Percentiles rank a stretch among this genome's conserved stretches.
Conservation (phyloP, 2,888 invertebrate species). For the Ernsta delagoae region DNA sequence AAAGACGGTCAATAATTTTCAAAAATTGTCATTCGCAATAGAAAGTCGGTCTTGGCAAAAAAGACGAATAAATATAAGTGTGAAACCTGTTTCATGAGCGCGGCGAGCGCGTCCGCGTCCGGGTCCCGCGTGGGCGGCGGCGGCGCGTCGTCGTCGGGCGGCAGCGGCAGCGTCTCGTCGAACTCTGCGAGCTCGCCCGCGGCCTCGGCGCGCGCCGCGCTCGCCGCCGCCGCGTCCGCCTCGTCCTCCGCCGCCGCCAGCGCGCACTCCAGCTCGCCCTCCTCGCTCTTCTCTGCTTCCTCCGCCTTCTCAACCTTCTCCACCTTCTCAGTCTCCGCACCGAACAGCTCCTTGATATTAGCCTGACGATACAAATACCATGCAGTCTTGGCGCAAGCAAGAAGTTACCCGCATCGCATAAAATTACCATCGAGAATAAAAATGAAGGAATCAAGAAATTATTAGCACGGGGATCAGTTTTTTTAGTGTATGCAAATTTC, state of each 20-base stretch:
- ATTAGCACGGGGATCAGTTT: no score
- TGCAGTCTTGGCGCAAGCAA: not conserved
- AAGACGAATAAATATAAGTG: no score
- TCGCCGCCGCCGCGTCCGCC: conserved; percentile 96
- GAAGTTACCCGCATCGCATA: not conserved
- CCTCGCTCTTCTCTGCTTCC: conserved; percentile 85
- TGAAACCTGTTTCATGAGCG: conserved; percentile 47
- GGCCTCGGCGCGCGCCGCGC: conserved; percentile 95
- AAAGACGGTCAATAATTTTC: no score
- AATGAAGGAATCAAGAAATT: not conserved
- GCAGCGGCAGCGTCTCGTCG: conserved; percentile 95
- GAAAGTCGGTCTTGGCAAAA: no score
- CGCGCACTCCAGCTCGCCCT: conserved; percentile 90
- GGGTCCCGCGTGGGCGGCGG: conserved; percentile 36
- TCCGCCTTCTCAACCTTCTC: conserved; percentile 59
- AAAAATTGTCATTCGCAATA: no score
- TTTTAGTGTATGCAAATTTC: no score
- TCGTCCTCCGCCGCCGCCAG: conserved; percentile 97
- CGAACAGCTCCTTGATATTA: conserved; percentile 97
- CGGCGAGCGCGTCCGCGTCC: conserved; percentile 41
- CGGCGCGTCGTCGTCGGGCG: conserved; percentile 83
- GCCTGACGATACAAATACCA: conserved; percentile 65
- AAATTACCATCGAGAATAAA: not conserved
- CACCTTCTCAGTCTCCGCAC: conserved; percentile 86
- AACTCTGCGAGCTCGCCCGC: conserved; percentile 96